Evolutionary conservation across 2,888 invertebrate species (phyloP).

Genomic region (Acrobasis repandana): DNA sequence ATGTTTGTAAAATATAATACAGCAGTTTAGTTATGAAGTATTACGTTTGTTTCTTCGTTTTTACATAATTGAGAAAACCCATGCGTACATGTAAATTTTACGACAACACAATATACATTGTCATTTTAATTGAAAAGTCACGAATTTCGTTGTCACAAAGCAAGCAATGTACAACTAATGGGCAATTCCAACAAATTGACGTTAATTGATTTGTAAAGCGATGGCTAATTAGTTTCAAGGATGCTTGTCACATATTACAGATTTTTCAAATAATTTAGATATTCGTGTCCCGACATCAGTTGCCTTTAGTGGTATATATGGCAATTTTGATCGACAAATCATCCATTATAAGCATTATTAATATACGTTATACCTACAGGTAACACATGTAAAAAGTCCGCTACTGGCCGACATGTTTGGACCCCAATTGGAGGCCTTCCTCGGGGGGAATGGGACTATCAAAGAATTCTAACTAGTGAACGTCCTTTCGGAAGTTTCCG

Average conservation of each 20-base stretch:
- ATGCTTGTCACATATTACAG: not conserved
- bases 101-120: not conserved
- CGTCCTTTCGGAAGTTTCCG: too few relatives aligned
- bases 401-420: too few relatives aligned
- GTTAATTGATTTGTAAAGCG: not conserved
- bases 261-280: not conserved
- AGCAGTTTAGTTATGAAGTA: not conserved
- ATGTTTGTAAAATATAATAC: too few relatives aligned
- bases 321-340: too few relatives aligned
- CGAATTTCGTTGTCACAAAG: not conserved
- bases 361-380: too few relatives aligned
- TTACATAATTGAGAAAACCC: not conserved
- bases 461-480: too few relatives aligned
- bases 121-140: not conserved
- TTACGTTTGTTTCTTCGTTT: not conserved
- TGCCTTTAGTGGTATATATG: too few relatives aligned
- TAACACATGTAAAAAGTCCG: too few relatives aligned
- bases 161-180: not conserved
- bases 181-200: not conserved
- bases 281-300: too few relatives aligned
- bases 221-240: not conserved
- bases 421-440: too few relatives aligned
- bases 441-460: too few relatives aligned
- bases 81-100: not conserved
- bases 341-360: too few relatives aligned